phyloP scores from a whole-genome alignment of 2,797 vertebrate species.

The Anisognathus igniventris region DNA sequence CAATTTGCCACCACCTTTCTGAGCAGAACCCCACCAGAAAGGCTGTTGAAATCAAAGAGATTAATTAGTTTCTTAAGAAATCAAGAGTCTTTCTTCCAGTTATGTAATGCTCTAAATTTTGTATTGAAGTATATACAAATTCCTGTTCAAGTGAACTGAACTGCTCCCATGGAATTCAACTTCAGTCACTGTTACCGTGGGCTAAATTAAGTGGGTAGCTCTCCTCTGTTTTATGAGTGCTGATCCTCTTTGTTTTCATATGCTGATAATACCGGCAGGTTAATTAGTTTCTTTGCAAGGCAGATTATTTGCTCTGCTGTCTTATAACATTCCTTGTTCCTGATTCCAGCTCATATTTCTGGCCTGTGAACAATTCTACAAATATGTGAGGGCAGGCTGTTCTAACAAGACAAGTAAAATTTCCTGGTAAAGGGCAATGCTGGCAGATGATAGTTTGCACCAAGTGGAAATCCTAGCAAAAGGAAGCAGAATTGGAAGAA shows the following conservation, averaged over 20 bases:
- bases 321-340: neutral
- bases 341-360: neutral
- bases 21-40: neutral
- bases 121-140: neutral
- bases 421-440: neutral
- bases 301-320: neutral
- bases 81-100: neutral
- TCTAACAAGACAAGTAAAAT: neutral
- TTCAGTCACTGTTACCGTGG: neutral
- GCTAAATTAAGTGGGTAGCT: neutral
- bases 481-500: neutral
- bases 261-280: neutral
- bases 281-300: neutral
- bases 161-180: neutral
- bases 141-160: neutral
- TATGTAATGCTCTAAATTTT: neutral
- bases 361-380: neutral
- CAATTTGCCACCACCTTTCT: neutral
- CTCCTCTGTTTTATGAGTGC: neutral
- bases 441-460: neutral
- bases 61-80: neutral
- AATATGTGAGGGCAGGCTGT: neutral
- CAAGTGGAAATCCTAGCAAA: neutral
- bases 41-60: neutral
- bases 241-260: neutral